A percentile compares a stretch with the other conserved stretches of the same genome.
Evolutionary conservation across 2,113 vertebrate species (phyloP).

Genomic region (Geococcyx californianus): DNA sequence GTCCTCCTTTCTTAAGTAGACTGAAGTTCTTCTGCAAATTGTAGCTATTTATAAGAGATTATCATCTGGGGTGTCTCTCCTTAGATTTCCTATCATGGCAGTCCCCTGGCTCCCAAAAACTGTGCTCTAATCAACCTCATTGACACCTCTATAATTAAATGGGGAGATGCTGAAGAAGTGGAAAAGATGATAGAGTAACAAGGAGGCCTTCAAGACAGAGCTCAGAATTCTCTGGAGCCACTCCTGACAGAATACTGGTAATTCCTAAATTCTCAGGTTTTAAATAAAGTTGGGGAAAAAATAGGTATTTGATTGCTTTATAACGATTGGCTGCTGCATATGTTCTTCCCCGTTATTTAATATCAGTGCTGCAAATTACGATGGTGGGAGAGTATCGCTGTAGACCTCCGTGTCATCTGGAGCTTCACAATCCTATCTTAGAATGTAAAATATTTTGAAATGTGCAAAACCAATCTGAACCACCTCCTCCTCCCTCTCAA

Average conservation of each 20-base stretch:
- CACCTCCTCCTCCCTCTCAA: background rate
- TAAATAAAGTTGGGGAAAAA: background rate
- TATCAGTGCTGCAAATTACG: background rate
- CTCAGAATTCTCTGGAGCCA: background rate
- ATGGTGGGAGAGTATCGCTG: background rate
- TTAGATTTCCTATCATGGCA: slow-evolving; percentile 6
- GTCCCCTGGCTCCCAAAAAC: slow-evolving; percentile 34
- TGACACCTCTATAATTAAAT: slow-evolving; percentile 61
- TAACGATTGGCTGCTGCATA: background rate
- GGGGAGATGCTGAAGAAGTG: slow-evolving; percentile 2
- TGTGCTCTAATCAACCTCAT: slow-evolving; percentile 53
- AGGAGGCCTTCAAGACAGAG: background rate
- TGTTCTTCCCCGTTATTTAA: background rate
- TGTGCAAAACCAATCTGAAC: background rate
- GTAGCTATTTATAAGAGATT: slow-evolving; percentile 51
- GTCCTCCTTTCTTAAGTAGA: slow-evolving; percentile 42
- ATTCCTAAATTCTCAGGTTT: background rate
- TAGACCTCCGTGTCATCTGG: background rate
- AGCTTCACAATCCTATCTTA: slow-evolving; percentile 8
- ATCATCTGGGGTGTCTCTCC: slow-evolving; percentile 22
- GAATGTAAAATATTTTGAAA: slow-evolving; percentile 47
- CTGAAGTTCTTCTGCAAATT: background rate
- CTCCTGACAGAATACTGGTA: background rate
- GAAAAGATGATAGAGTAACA: slow-evolving; percentile 8
- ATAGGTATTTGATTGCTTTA: background rate